phyloP scores from a whole-genome alignment of 2,113 vertebrate genomes.

The Dunckerocampus dactyliophorus region DNA sequence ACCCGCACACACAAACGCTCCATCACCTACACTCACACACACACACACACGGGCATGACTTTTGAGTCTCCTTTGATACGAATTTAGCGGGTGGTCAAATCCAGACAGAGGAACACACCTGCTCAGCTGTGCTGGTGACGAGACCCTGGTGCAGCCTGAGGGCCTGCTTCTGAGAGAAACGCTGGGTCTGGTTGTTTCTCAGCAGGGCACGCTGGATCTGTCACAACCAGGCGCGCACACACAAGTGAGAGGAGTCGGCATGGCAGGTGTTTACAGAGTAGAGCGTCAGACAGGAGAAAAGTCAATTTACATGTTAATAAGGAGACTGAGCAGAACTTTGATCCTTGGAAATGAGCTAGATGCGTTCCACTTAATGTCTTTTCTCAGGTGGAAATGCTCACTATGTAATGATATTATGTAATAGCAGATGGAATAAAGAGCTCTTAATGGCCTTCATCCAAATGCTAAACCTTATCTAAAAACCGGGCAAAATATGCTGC shows the following conservation, averaged over 20 bases:
- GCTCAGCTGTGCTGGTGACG: conserved; percentile 86
- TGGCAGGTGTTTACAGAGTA: conserved; percentile 56
- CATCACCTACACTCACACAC: conserved; percentile 76
- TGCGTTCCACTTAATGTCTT: conserved; percentile 37
- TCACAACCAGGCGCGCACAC: conserved; percentile 15
- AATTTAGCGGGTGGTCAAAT: conserved; percentile 44
- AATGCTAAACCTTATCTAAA: conserved; percentile 1
- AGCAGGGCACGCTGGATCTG: conserved; percentile 87
- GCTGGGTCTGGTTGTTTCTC: conserved; percentile 84
- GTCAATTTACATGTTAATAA: conserved; percentile 60
- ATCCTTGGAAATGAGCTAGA: conserved; percentile 29
- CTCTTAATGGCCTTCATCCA: conserved; percentile 11
- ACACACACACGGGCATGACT: not conserved
- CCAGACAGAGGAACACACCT: conserved; percentile 77
- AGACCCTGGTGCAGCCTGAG: conserved; percentile 84
- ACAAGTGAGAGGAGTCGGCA: conserved; percentile 24
- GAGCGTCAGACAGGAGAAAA: conserved; percentile 38
- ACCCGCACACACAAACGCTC: conserved; percentile 84
- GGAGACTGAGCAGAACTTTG: conserved; percentile 37
- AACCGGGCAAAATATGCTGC: not conserved
- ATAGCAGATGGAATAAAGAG: conserved; percentile 21
- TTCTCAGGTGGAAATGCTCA: conserved; percentile 39
- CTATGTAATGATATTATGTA: conserved; percentile 36
- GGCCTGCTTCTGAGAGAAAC: conserved; percentile 84
- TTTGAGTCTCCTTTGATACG: not conserved